Percentiles rank a stretch among this genome's conserved stretches.
phyloP scores from a whole-genome alignment of 2,113 vertebrate genomes.

The Psammodynastes pulverulentus region DNA sequence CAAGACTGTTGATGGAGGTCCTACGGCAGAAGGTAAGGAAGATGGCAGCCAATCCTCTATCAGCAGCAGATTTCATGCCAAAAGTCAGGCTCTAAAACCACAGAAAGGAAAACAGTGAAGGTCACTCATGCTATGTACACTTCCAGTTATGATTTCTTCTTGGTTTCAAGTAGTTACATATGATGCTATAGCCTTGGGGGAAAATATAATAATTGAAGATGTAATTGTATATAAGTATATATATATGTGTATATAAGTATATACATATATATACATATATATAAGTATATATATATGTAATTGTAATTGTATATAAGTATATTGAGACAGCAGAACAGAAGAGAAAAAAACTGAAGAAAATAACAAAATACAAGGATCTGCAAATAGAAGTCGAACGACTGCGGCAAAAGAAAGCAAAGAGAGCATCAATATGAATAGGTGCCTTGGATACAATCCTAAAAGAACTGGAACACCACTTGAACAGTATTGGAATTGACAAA shows the following conservation, averaged over 20 bases:
- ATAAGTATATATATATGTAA: too few species aligned
- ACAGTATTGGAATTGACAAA: background rate
- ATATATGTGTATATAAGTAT: too few species aligned
- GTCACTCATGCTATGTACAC: background rate
- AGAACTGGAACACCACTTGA: background rate
- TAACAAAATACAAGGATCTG: background rate
- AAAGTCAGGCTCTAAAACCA: constrained; percentile 65
- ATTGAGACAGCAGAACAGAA: background rate
- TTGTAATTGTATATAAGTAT: too few species aligned
- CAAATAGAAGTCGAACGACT: background rate
- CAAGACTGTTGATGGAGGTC: constrained; percentile 67
- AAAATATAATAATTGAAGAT: background rate
- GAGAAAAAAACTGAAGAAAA: background rate
- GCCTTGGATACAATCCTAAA: background rate
- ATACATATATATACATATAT: too few species aligned
- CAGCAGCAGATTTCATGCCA: constrained; percentile 71
- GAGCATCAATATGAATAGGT: background rate
- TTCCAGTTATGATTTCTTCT: background rate
- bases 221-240: too few species aligned
- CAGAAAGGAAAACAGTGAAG: background rate
- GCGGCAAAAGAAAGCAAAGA: background rate
- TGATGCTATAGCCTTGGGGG: background rate
- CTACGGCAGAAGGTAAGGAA: constrained; percentile 70
- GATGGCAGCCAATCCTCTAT: constrained; percentile 70
- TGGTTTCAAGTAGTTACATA: background rate